phyloP scores from a whole-genome alignment of 1,140 invertebrate species.

The Heliconius hewitsoni region DNA sequence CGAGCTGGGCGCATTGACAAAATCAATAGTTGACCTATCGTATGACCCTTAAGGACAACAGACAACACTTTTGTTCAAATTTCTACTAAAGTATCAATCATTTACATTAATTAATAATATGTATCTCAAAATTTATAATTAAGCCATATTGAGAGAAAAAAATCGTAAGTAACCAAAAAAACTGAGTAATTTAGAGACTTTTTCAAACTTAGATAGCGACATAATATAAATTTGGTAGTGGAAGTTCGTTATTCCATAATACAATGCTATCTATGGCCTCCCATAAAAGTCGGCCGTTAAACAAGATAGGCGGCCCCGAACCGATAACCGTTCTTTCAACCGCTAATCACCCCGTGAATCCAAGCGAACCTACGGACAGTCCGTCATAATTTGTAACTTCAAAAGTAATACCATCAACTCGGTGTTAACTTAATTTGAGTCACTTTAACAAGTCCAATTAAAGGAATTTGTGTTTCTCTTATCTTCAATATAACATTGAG shows the following conservation, averaged over 20 bases:
- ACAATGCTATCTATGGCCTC: conserved; percentile 57
- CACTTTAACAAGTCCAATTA: conserved; percentile 82
- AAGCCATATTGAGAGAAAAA: neutral
- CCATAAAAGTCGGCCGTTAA: conserved; percentile 43
- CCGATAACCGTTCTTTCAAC: conserved; percentile 65
- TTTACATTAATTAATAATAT: neutral
- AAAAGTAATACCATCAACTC: conserved; percentile 81
- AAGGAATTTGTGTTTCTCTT: conserved; percentile 82
- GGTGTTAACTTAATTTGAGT: conserved; percentile 81
- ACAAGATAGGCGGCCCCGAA: conserved; percentile 39
- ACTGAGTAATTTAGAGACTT: neutral
- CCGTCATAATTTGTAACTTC: conserved; percentile 77
- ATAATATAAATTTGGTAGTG: conserved; percentile 1
- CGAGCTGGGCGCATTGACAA: conserved; percentile 51
- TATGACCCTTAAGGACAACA: conserved; percentile 41
- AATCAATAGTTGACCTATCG: conserved; percentile 73
- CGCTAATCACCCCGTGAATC: conserved; percentile 67
- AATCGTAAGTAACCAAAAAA: neutral
- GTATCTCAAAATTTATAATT: neutral
- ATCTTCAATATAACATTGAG: conserved; percentile 82
- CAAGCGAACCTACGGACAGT: conserved; percentile 63
- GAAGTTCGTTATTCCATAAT: conserved; percentile 35
- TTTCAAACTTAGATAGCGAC: neutral
- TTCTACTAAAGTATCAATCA: neutral
- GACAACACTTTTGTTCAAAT: conserved; percentile 17